phyloP scores from a whole-genome alignment of 2,888 invertebrate genomes.

The Aphidoletes aphidimyza region DNA sequence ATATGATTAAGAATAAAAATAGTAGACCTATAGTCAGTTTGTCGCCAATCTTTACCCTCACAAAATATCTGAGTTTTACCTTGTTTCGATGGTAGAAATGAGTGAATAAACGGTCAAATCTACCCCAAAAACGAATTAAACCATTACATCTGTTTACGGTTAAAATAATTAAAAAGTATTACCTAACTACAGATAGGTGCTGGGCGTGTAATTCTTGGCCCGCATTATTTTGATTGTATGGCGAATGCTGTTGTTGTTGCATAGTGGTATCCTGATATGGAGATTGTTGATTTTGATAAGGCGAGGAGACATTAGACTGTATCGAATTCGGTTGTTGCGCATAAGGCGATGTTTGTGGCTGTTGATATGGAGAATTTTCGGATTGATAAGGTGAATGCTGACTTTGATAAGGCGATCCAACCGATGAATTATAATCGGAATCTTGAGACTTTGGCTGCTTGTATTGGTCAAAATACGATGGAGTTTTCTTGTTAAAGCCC shows the following conservation, averaged over 20 bases:
- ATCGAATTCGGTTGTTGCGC: conserved; percentile 61
- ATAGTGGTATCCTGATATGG: conserved; percentile 58
- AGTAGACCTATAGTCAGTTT: too few species aligned
- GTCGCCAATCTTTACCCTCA: too few species aligned
- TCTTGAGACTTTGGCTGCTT: conserved; percentile 69
- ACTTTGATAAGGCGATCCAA: conserved; percentile 69
- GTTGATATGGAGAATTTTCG: conserved; percentile 64
- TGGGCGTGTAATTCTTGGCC: conserved; percentile 60
- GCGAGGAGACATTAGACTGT: conserved; percentile 62
- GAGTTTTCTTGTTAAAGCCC: conserved; percentile 63
- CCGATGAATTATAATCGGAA: conserved; percentile 69
- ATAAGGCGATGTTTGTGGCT: conserved; percentile 60
- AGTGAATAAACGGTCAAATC: too few species aligned
- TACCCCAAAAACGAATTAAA: too few species aligned
- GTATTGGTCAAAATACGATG: conserved; percentile 70
- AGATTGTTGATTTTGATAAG: conserved; percentile 65
- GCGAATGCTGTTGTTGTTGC: conserved; percentile 58
- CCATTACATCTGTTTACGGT: not conserved
- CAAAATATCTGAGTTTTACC: too few species aligned
- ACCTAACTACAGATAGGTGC: conserved; percentile 55
- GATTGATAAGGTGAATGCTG: conserved; percentile 66
- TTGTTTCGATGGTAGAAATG: too few species aligned
- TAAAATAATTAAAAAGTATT: too few species aligned
- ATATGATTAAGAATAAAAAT: too few species aligned
- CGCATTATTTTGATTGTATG: conserved; percentile 60